Evolutionary conservation across 2,888 invertebrate genomes (phyloP).

Genomic region (Macrophya alboannulata): DNA sequence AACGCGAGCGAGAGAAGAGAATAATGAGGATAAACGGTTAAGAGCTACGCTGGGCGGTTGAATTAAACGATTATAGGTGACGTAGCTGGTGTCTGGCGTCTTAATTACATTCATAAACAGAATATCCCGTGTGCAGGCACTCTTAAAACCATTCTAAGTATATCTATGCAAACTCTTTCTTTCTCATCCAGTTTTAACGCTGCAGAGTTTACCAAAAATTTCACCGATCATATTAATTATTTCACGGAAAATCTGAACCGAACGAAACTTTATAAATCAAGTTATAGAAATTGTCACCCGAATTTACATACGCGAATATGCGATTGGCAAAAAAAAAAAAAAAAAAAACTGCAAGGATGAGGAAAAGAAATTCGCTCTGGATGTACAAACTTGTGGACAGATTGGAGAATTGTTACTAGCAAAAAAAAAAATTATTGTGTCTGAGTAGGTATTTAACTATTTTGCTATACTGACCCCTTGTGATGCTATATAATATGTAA

Average conservation of each 20-base stretch:
- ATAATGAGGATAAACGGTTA: slow-evolving; percentile 32
- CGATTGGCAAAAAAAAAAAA: not conserved
- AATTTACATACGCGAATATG: not conserved
- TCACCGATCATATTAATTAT: not conserved
- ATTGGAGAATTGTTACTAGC: not conserved
- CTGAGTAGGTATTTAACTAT: not conserved
- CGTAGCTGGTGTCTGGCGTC: slow-evolving; percentile 71
- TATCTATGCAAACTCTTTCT: not conserved
- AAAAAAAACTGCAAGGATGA: not conserved
- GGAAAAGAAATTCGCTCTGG: not conserved
- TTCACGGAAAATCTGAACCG: not conserved
- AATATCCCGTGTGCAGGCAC: slow-evolving; percentile 48
- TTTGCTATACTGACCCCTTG: not conserved
- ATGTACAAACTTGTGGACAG: not conserved
- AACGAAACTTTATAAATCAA: not conserved
- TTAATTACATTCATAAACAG: slow-evolving; percentile 73
- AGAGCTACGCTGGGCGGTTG: slow-evolving; percentile 63
- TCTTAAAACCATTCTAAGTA: not conserved
- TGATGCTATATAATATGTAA: not conserved
- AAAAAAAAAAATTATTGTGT: not conserved
- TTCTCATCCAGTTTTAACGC: not conserved
- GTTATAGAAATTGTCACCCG: not conserved
- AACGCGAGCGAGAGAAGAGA: not conserved
- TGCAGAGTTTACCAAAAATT: not conserved
- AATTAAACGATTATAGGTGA: slow-evolving; percentile 70